Percentiles rank a stretch among this genome's conserved stretches.
These are phyloP conservation scores for Balaenoptera acutorostrata DNA, from an alignment of 2,113 vertebrate species.

Conservation along the genomic window DNA sequence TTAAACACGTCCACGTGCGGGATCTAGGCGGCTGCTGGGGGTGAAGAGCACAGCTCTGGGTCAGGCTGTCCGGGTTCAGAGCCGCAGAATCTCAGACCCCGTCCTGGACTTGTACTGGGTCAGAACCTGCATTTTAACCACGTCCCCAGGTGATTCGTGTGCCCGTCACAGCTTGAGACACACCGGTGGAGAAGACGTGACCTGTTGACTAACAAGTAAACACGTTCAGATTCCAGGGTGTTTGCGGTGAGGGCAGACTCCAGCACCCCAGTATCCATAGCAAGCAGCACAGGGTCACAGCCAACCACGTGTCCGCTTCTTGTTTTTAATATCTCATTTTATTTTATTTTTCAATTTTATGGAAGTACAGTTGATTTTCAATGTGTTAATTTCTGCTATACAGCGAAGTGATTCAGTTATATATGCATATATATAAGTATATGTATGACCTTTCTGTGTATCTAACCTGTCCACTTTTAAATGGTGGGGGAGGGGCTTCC, in stretches of 20 bases:
- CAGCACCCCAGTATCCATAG: rapidly evolving
- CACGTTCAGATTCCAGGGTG: neutral
- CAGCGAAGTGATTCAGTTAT: too few relatives aligned
- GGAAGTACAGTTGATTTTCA: too few relatives aligned
- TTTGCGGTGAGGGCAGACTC: neutral
- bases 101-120: neutral
- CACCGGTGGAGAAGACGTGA: neutral
- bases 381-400: too few relatives aligned
- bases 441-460: too few relatives aligned
- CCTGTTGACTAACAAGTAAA: neutral
- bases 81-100: neutral
- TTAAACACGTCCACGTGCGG: neutral
- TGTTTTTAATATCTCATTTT: too few relatives aligned
- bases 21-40: too few relatives aligned
- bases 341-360: too few relatives aligned
- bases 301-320: neutral
- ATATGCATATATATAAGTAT: too few relatives aligned
- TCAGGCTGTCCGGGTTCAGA: too few relatives aligned
- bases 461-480: neutral
- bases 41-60: too few relatives aligned
- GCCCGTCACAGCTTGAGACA: neutral
- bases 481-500: neutral
- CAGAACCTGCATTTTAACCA: neutral
- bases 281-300: rapidly evolving
- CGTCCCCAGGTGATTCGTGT: neutral